Conservation (phyloP, 2,113 vertebrate genomes). For the Corythornis madagascariensis region DNA sequence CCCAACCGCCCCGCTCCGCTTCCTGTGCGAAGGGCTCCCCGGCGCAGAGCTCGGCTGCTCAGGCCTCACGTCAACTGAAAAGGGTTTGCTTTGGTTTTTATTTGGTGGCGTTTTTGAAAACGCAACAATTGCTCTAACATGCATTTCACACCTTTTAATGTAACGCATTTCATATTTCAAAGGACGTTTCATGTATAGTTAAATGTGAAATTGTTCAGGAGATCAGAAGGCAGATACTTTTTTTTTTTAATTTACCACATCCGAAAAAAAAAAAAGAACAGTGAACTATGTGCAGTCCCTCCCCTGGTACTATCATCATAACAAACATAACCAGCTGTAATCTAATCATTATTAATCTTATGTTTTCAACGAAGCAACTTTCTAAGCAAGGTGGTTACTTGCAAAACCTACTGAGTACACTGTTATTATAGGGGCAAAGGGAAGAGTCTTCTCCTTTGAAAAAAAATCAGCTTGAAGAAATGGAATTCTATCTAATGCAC, state of each 20-base stretch:
- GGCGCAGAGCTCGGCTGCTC: too few relatives aligned
- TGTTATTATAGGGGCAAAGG: background rate
- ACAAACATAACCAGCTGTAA: background rate
- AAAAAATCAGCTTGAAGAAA: background rate
- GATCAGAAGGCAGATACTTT: background rate
- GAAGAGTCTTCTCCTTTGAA: background rate
- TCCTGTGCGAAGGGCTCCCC: constrained; percentile 59
- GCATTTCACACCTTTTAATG: background rate
- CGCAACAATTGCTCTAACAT: background rate
- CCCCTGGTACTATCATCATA: background rate
- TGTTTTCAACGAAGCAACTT: background rate
- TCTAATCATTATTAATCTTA: background rate
- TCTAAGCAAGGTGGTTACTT: background rate
- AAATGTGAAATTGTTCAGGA: background rate
- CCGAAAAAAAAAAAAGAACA: background rate
- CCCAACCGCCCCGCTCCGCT: constrained; percentile 76
- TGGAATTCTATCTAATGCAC: background rate
- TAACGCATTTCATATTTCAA: background rate
- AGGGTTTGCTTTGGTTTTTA: background rate
- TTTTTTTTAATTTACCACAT: constrained; percentile 10
- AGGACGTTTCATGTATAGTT: background rate
- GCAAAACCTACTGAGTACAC: background rate
- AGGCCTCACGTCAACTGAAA: background rate
- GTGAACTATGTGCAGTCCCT: background rate
- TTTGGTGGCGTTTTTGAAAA: background rate